Conservation (phyloP, 2,113 vertebrate species). For the Cynopterus brachyotis region DNA sequence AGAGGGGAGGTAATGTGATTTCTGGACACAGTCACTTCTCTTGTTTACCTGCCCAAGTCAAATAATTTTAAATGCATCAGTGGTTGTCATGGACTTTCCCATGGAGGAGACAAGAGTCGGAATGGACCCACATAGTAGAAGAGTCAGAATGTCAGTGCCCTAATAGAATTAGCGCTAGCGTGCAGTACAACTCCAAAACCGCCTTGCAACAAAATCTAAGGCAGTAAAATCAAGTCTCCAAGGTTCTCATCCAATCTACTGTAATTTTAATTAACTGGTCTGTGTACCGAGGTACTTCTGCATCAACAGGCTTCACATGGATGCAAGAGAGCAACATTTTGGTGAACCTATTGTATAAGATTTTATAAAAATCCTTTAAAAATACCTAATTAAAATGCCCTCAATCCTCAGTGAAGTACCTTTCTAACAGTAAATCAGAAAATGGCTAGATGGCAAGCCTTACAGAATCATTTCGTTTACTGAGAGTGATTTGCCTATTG, state of each 20-base stretch:
- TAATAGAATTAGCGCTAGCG: not conserved
- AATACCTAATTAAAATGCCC: not conserved
- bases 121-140: not conserved
- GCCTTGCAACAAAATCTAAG: not conserved
- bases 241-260: not conserved
- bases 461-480: not conserved
- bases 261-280: slow-evolving; percentile 3
- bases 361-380: slow-evolving; percentile 15
- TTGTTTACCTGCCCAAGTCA: not conserved
- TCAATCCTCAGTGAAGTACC: not conserved
- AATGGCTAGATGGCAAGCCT: not conserved
- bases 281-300: not conserved
- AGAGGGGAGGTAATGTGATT: not conserved
- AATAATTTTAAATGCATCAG: slow-evolving; percentile 28
- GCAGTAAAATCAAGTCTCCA: not conserved
- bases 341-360: not conserved
- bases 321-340: not conserved
- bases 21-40: not conserved
- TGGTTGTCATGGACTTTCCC: not conserved
- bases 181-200: not conserved
- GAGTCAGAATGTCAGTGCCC: not conserved
- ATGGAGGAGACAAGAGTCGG: not conserved
- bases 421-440: slow-evolving; percentile 30
- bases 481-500: not conserved
- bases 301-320: not conserved